Evolutionary conservation across 2,888 invertebrate genomes (phyloP), one percentile per base, ranked within the genome.

Genomic region (Tetragonisca angustula): DNA sequence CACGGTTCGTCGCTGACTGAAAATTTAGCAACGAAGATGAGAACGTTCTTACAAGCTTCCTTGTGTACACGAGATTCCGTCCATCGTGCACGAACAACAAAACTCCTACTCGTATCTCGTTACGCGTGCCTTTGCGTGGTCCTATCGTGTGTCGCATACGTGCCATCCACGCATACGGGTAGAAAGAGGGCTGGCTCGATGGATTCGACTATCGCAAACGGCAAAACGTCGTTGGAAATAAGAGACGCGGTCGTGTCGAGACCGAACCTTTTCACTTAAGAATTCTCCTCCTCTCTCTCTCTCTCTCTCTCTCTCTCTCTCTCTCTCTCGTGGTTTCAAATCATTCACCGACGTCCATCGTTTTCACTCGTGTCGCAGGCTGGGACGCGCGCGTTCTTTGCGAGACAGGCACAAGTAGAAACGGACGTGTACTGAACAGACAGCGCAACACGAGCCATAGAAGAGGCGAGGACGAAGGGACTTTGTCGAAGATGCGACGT

Each of bases 1-100:
- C 87, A 89, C 87, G 89, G 86, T 76, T 87, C 83, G 85, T 43
- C 79, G 85, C 71, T 83, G 61, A 52, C 59, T 69, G 85, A 86
- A 87, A 87, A 90, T 89, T 90, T 76, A 36, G 62, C 68, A 72
- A 36, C 72, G 36, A 74, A 72, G 75, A 82, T 67, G 76, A 77
- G 67, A 79, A 68, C 65, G 83, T 69, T 59, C 74, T 78, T 62
- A 27, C 13, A 11, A 6, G 27, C 21, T n/a, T 54, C 9, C n/a
- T 11, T 11, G 19, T 27, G 50, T 52, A 50, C 43, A 59, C 74
- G 43, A 15, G 43, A 43, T 36, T 65, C 71, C 59, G 32, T 32
- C 56, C 56, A 24, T 27, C 19, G 36, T 27, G n/a, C 43, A 1
- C 43, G n/a, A 17, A 27, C 68, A 19, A 50, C 6, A 19, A n/a